These are phyloP conservation scores for Smutsia gigantea DNA, from an alignment of 2,797 vertebrate genomes.

Conservation along the genomic window DNA sequence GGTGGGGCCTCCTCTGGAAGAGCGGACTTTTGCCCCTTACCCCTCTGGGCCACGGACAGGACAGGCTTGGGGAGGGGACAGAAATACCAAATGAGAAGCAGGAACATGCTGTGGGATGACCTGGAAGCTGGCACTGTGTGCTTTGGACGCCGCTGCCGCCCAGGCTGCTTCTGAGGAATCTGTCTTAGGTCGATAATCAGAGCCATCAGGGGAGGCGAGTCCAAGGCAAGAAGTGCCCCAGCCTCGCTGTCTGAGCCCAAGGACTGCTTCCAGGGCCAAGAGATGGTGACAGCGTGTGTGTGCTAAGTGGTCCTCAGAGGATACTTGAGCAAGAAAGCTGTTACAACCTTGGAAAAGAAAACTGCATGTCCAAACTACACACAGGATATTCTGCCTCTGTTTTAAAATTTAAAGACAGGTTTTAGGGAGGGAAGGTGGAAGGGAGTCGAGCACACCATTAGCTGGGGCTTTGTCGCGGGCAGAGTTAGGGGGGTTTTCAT, in stretches of 20 bases:
- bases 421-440: fast-evolving
- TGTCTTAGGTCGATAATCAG: neutral
- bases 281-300: fast-evolving
- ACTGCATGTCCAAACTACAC: fast-evolving
- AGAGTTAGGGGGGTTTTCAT: fast-evolving
- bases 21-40: neutral
- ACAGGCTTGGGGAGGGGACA: neutral
- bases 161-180: neutral
- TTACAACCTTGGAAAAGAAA: fast-evolving
- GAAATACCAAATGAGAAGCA: neutral
- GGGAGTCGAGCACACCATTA: fast-evolving
- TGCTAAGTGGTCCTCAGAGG: fast-evolving
- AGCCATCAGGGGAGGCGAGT: fast-evolving
- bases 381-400: fast-evolving
- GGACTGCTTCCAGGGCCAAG: fast-evolving
- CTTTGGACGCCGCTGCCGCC: neutral
- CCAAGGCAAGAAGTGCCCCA: neutral
- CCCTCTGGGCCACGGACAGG: neutral
- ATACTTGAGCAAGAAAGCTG: fast-evolving
- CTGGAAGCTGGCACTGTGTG: fast-evolving
- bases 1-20: fast-evolving
- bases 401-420: fast-evolving
- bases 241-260: neutral
- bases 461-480: fast-evolving
- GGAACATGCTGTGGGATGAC: fast-evolving